Evolutionary conservation across 2,113 vertebrate species (phyloP).

Genomic region (Eulacestoma nigropectus): DNA sequence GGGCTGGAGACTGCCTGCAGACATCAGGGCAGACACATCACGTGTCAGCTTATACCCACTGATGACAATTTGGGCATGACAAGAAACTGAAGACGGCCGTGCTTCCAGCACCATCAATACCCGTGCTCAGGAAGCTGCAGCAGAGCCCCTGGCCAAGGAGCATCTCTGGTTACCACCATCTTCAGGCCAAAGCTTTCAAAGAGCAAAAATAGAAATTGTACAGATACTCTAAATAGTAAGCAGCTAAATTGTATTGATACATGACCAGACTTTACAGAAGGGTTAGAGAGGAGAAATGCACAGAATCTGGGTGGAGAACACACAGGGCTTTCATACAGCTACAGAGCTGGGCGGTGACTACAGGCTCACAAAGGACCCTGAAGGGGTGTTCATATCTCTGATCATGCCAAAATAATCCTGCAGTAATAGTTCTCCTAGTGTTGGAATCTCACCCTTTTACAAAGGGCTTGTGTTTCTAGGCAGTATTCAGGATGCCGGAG

Average conservation of each 20-base stretch:
- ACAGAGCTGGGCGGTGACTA: not conserved
- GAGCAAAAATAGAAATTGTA: not conserved
- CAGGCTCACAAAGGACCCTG: not conserved
- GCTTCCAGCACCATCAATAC: rapidly evolving
- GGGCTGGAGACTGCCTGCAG: not conserved
- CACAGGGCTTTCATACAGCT: not conserved
- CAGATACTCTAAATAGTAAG: not conserved
- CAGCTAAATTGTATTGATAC: not conserved
- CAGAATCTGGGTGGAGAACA: not conserved
- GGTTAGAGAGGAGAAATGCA: not conserved
- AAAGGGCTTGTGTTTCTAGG: not conserved
- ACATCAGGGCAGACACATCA: rapidly evolving
- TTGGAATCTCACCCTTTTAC: not conserved
- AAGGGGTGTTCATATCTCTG: not conserved
- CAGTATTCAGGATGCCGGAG: not conserved
- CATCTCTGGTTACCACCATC: not conserved
- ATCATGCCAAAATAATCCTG: not conserved
- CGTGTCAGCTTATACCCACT: rapidly evolving
- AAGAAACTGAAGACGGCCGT: rapidly evolving
- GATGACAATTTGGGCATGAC: rapidly evolving
- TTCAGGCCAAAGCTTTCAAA: not conserved
- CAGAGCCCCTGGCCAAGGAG: not conserved
- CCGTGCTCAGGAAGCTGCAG: not conserved
- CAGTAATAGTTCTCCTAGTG: not conserved
- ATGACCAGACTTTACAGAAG: not conserved